Evolutionary conservation across 2,797 vertebrate species (phyloP), one percentile per base, ranked within the genome.

Genomic region (Anabacerthia variegaticeps): DNA sequence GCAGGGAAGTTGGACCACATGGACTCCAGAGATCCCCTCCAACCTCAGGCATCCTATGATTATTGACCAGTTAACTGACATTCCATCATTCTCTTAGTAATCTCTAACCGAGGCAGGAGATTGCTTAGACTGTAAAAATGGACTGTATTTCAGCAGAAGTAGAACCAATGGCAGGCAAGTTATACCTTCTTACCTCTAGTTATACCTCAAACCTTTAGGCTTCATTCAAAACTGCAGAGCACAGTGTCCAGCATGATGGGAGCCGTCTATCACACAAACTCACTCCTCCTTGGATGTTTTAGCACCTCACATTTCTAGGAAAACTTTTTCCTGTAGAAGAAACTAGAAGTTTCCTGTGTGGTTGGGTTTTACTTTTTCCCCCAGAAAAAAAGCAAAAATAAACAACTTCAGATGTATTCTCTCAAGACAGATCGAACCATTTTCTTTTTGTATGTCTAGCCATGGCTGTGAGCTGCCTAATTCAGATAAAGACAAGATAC

Each of bases 1-100:
- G 4, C 9, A 37, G 5, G 5, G 15, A 3, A 0, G 0, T 6
- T 34, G 19, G 18, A 37, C 20, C 59, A 49, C 27, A 21, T 19
- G 46, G 43, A 20, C 41, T 63, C 16, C 17, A 61, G 41, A 58
- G 30, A 22, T 58, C 1, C 21, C 21, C 51, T 46, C 21, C 49
- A 23, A 9, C 12, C 30, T 77, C 12, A 51, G 17, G 12, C 7
- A 32, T 43, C 11, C 26, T 62, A 10, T 12, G 43, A 22, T 39
- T 72, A 72, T 37, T 19, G 15, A 27, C 18, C 82, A 73, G 20
- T 41, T 68, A 82, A 24, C 32, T 76, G 51, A 34, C 11, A 18
- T 56, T 78, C 28, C 61, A 12, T 37, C 21, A 19, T 23, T 61
- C 22, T 58, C 41, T 75, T 68, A 49, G 27, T 14, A 20, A 75